These are phyloP conservation scores for Callionymus lyra DNA, from an alignment of 2,113 vertebrate species.

Conservation along the genomic window DNA sequence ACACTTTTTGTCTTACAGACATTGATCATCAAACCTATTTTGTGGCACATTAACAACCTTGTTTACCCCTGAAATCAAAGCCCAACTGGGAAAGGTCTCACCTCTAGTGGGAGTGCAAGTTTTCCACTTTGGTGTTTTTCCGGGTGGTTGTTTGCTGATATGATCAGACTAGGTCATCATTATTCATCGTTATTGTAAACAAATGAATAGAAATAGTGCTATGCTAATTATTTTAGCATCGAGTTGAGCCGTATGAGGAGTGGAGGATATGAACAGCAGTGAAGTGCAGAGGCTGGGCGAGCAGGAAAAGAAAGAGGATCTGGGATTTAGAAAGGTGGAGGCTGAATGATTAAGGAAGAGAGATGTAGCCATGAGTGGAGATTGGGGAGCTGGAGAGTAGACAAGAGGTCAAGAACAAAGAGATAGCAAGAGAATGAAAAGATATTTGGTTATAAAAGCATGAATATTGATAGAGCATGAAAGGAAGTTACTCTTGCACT, in stretches of 20 bases:
- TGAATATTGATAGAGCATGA: constrained; percentile 6
- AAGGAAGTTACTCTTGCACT: neutral
- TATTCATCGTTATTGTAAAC: constrained; percentile 36
- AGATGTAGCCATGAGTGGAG: constrained; percentile 21
- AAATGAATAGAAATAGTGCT: constrained; percentile 38
- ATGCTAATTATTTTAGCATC: constrained; percentile 45
- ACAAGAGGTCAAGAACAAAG: constrained; percentile 29
- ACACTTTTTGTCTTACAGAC: constrained; percentile 10
- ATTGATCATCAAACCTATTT: constrained; percentile 27
- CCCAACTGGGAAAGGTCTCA: constrained; percentile 9
- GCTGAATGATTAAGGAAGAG: constrained; percentile 15
- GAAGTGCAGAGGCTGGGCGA: constrained; percentile 28
- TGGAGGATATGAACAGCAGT: constrained; percentile 26
- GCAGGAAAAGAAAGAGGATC: constrained; percentile 30
- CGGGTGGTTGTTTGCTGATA: constrained; percentile 44
- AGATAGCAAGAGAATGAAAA: constrained; percentile 10
- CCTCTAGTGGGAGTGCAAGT: constrained; percentile 3
- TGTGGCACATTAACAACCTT: constrained; percentile 30
- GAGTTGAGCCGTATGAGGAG: constrained; percentile 27
- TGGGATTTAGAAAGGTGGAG: constrained; percentile 19
- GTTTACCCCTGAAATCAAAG: constrained; percentile 44
- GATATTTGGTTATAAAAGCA: constrained; percentile 2
- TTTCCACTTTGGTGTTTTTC: constrained; percentile 7
- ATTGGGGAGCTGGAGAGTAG: constrained; percentile 18
- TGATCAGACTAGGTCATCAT: constrained; percentile 44